Evolutionary conservation across 2,797 vertebrate genomes (phyloP), one percentile per base, ranked within the genome.

Genomic region (Heterohyrax brucei): DNA sequence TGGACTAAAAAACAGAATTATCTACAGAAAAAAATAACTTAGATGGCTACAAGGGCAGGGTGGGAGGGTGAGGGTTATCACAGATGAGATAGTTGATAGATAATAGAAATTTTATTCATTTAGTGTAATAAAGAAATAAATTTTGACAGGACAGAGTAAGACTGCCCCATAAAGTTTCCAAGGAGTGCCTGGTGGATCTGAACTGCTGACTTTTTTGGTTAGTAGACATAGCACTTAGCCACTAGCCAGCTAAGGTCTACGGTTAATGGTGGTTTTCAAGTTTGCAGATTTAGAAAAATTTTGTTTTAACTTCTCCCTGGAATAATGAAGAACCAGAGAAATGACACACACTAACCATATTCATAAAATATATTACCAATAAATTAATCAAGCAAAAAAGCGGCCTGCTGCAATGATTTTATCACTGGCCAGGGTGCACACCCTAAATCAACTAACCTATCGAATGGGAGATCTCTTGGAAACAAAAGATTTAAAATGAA

Each of bases 401-500:
- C 53, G 14, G 7, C 5, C 62, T 78, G 39, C 85, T 95, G 75
- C 39, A 78, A 80, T 83, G 19, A 84, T 83, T 77, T 28, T 59
- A 59, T 81, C 33, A 89, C 16, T 48, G 66, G 73, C 19, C 10
- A 93, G 21, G 7, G 50, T 39, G 39, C 14, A 90, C 50, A 16
- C 26, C 56, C 66, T 72, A 96, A 66, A 44, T 24, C 62, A 59
- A 89, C 78, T 87, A 86, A 70, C 66, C 76, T 93, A 77, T 22
- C 61, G 87, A 87, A 62, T 33, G 95, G 46, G 89, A 96, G 8
- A 21, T 56, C 62, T 77, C 85, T 92, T 10, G 70, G 53, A 73
- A 89, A 93, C 56, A 78, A 78, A 87, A 94, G n/a, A 62, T 48
- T 70, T 91, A 80, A 93, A 70, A 39, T n/a, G 91, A 66, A 93